Base-by-base conservation (phyloP, 2,888 invertebrate species). In the Pomacea canaliculata region DNA sequence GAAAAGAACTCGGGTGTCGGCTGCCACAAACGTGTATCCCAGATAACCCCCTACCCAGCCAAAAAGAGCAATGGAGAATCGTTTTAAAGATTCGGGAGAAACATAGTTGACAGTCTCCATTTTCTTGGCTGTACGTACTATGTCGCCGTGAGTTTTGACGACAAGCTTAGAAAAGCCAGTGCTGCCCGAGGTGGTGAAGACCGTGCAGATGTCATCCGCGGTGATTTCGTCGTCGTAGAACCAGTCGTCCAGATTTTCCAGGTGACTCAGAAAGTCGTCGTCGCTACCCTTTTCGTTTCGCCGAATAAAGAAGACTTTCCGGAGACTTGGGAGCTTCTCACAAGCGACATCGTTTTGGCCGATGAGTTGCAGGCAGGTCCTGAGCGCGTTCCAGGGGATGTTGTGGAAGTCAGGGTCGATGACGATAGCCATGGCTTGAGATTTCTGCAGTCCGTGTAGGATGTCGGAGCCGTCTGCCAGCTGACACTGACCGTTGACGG, bases 401-500 rank as follows among this genome's bases (percentile, higher is more conserved):
- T 62, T 37, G 9, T 9, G 9, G 13, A 62, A 51, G 60, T 62
- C 74, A 16, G 74, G 74, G 51, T 69, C 69, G 10, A 74, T 18
- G 46, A 74, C 9, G 3, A 74, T 10, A 16, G 62, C 68, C 3
- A 27, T 0, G 16, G 74, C 74, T 2, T 62, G 48, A 9, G 74
- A 74, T n/a, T 16, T 9, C 0, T 62, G 62, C 56, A 74, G 16
- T 18, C 51, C 62, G 69, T n/a, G n/a, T 19, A 74, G 62, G 49
- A 74, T 68, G 23, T 74, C 74, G n/a, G 74, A 74, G 13, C 74
- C 74, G 37, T 74, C 74, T 37, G 60, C 74, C 74, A 74, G 62
- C 69, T n/a, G 63, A 27, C 18, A 63, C 69, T 79, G 78, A 8
- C 79, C 79, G 71, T 78, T 79, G 71, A 79, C 76, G 10, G 79